phyloP scores from a whole-genome alignment of 1,140 invertebrate genomes.

The Penaeus indicus region DNA sequence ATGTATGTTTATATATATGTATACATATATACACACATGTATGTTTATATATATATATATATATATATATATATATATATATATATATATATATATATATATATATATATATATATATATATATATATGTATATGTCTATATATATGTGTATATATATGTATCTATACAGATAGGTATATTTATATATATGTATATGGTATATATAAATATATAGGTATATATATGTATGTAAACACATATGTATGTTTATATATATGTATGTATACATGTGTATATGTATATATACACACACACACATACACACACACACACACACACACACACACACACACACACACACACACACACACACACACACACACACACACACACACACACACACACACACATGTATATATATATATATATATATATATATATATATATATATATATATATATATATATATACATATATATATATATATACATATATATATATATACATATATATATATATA shows the following conservation, averaged over 20 bases:
- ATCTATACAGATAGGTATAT: no score
- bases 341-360: constrained; percentile 42
- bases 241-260: neutral
- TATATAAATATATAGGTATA: neutral
- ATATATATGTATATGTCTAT: no score
- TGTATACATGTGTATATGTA: neutral
- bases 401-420: neutral
- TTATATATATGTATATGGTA: no score
- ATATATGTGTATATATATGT: no score
- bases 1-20: no score
- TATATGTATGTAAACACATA: neutral
- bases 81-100: no score
- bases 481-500: constrained; percentile 15
- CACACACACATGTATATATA: neutral
- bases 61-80: no score
- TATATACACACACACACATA: neutral
- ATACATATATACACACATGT: no score
- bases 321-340: constrained; percentile 45
- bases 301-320: constrained; percentile 30
- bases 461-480: constrained; percentile 8
- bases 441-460: neutral
- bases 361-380: neutral
- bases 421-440: neutral
- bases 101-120: no score
- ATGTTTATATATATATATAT: no score